Evolutionary conservation across 1,140 invertebrate genomes (phyloP).

Genomic region (Hirudo medicinalis): DNA sequence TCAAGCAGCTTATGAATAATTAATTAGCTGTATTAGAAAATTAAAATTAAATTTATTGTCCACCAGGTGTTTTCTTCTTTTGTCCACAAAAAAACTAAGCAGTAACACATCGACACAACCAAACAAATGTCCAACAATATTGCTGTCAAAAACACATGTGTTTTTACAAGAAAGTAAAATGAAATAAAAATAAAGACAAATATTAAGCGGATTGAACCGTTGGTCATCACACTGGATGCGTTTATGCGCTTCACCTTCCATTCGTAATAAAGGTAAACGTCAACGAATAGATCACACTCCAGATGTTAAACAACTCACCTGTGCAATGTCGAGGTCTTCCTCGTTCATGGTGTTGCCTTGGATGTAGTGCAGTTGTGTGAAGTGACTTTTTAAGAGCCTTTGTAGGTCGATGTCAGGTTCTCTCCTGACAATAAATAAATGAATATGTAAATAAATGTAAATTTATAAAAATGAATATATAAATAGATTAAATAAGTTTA

Average conservation of each 20-base stretch:
- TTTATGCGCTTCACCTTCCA: background rate
- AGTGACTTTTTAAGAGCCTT: slow-evolving; percentile 93
- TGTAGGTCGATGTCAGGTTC: slow-evolving; percentile 83
- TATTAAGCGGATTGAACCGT: too few species aligned
- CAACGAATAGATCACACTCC: background rate
- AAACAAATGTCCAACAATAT: too few species aligned
- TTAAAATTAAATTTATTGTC: too few species aligned
- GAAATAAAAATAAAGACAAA: too few species aligned
- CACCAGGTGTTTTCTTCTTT: too few species aligned
- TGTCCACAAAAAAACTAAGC: too few species aligned
- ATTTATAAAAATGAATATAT: slow-evolving; percentile 3
- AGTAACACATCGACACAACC: too few species aligned
- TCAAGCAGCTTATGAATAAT: background rate
- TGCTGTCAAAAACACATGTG: too few species aligned
- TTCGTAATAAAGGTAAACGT: background rate
- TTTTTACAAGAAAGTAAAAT: too few species aligned
- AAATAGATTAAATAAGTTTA: background rate
- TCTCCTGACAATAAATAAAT: slow-evolving; percentile 27
- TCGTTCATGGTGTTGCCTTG: slow-evolving; percentile 99
- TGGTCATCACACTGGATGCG: background rate
- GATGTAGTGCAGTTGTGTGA: slow-evolving; percentile 99
- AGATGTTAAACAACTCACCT: slow-evolving; percentile 55
- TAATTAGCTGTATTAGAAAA: too few species aligned
- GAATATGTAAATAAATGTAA: slow-evolving; percentile 8
- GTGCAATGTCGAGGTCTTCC: slow-evolving; percentile 93